A percentile compares a stretch with the other conserved stretches of the same genome.
These are phyloP conservation scores for human (Homo sapiens) DNA, from an alignment of 2,113 vertebrate species.

Conservation along the genomic window DNA sequence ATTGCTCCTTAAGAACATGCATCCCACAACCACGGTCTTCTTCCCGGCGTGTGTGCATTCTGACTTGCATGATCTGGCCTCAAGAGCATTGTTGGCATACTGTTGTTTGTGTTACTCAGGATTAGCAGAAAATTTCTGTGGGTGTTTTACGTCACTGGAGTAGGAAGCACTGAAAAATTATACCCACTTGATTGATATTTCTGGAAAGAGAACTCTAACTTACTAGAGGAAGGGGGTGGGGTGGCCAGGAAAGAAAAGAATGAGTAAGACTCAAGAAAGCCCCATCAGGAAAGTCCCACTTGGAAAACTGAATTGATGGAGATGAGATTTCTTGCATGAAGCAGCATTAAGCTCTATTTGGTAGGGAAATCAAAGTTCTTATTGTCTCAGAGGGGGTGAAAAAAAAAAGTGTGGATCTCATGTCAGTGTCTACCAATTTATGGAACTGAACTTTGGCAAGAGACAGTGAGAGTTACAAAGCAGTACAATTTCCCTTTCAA, in stretches of 20 bases:
- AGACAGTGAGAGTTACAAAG: constrained; percentile 48
- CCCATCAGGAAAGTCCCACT: constrained; percentile 78
- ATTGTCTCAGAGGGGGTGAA: neutral
- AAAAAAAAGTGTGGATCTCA: neutral
- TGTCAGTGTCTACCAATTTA: neutral
- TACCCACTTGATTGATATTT: constrained; percentile 74
- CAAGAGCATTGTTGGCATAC: constrained; percentile 52
- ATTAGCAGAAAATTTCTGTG: constrained; percentile 77
- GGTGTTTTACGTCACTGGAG: constrained; percentile 77
- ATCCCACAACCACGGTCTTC: neutral
- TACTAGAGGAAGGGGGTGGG: constrained; percentile 67
- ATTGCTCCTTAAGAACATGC: neutral
- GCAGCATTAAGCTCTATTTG: neutral
- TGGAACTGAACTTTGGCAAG: constrained; percentile 53
- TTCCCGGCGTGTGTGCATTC: neutral
- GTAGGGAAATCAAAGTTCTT: constrained; percentile 33
- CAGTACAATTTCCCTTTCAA: constrained; percentile 63
- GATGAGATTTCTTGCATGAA: constrained; percentile 47
- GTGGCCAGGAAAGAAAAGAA: constrained; percentile 67
- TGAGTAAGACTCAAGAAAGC: constrained; percentile 77
- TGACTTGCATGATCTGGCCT: constrained; percentile 40
- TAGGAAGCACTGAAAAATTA: constrained; percentile 73
- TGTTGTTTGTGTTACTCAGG: constrained; percentile 72
- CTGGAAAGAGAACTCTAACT: constrained; percentile 78
- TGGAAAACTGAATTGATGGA: constrained; percentile 69